Evolutionary conservation across 2,113 vertebrate genomes (phyloP).

Genomic region (Tupaia chinensis): DNA sequence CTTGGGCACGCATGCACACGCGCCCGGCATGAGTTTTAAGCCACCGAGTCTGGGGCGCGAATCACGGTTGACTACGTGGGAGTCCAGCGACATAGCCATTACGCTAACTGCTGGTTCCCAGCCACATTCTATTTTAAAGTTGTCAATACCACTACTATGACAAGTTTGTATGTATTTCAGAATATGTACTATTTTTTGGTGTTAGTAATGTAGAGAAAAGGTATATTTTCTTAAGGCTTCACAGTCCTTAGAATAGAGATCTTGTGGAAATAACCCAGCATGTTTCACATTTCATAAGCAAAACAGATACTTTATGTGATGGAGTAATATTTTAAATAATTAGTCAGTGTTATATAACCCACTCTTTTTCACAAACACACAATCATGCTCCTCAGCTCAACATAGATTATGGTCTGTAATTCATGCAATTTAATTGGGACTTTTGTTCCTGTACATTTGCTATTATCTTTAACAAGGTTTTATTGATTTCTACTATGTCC

Average conservation of each 20-base stretch:
- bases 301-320: conserved; percentile 4
- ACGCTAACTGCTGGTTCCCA: no score
- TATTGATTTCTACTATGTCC: neutral
- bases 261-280: neutral
- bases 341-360: neutral
- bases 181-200: conserved; percentile 6
- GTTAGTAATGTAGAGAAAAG: neutral
- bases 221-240: conserved; percentile 14
- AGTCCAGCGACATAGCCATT: no score
- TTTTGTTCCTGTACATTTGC: neutral
- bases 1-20: no score
- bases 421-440: conserved; percentile 1
- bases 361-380: neutral
- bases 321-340: conserved; percentile 19
- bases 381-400: neutral
- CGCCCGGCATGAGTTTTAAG: no score
- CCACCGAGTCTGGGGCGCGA: no score
- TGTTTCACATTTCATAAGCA: neutral
- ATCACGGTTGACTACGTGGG: no score
- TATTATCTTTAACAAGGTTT: neutral
- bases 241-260: conserved; percentile 22
- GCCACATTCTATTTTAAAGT: conserved; percentile 45
- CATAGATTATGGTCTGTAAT: neutral
- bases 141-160: neutral
- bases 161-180: neutral